Evolutionary conservation across 2,113 vertebrate genomes (phyloP).

Genomic region (pig (Sus scrofa)): DNA sequence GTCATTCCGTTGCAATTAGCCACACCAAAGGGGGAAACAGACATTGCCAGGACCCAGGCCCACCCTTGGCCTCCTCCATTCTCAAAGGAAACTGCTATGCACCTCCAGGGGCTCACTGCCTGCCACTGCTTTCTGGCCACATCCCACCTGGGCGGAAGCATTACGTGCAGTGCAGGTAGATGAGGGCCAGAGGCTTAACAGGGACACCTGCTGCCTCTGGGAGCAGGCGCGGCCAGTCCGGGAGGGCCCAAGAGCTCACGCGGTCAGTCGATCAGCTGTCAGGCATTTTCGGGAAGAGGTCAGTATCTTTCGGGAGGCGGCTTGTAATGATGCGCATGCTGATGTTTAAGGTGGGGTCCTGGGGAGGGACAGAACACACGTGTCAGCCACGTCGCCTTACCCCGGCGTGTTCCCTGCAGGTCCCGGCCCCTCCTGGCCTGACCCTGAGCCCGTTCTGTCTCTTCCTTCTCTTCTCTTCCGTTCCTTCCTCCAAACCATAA

Average conservation of each 20-base stretch:
- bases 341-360: conserved; percentile 94
- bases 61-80: background rate
- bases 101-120: background rate
- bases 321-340: conserved; percentile 91
- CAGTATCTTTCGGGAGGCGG: conserved; percentile 92
- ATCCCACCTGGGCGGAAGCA: conserved; percentile 50
- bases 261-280: background rate
- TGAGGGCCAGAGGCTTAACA: fast-evolving
- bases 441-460: background rate
- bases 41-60: background rate
- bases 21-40: conserved; percentile 40
- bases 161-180: background rate
- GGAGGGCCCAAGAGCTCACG: background rate
- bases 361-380: background rate
- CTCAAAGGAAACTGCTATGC: background rate
- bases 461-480: no score
- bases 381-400: fast-evolving
- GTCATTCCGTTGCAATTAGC: background rate
- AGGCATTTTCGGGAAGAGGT: conserved; percentile 59
- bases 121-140: background rate
- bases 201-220: conserved; percentile 1
- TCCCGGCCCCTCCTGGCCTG: fast-evolving
- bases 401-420: fast-evolving
- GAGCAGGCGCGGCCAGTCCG: background rate
- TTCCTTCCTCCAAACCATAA: no score